Conservation (phyloP, 2,797 vertebrate species). For the Sebastes ruberrimus region DNA sequence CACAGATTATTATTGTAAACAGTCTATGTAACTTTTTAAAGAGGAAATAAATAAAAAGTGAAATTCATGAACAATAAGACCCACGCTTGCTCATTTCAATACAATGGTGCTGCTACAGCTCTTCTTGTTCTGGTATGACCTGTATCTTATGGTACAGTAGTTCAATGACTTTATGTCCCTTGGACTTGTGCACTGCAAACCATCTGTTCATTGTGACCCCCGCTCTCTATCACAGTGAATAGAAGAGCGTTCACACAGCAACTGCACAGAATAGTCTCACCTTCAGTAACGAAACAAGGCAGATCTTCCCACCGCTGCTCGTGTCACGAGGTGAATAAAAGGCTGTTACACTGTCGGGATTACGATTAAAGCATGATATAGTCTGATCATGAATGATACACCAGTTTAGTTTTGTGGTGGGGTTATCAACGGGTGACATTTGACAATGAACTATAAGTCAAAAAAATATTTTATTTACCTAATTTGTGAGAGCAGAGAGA, state of each 20-base stretch:
- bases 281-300: neutral
- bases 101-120: neutral
- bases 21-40: neutral
- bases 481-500: too few species aligned
- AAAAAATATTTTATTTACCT: too few species aligned
- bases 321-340: neutral
- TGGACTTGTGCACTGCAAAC: too few species aligned
- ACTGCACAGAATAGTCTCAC: too few species aligned
- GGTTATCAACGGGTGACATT: neutral
- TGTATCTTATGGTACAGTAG: neutral
- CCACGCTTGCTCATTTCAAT: neutral
- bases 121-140: neutral
- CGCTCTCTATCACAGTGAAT: neutral
- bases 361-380: neutral
- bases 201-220: rapidly evolving
- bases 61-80: neutral
- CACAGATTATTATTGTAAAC: neutral
- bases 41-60: neutral
- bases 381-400: neutral
- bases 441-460: too few species aligned
- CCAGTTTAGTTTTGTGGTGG: neutral
- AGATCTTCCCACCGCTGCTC: neutral
- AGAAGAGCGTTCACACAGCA: neutral
- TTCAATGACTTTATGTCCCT: neutral
- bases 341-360: neutral